Conservation (phyloP, 35 echinoderm and acorn worm species). For the Antedon bifida region DNA sequence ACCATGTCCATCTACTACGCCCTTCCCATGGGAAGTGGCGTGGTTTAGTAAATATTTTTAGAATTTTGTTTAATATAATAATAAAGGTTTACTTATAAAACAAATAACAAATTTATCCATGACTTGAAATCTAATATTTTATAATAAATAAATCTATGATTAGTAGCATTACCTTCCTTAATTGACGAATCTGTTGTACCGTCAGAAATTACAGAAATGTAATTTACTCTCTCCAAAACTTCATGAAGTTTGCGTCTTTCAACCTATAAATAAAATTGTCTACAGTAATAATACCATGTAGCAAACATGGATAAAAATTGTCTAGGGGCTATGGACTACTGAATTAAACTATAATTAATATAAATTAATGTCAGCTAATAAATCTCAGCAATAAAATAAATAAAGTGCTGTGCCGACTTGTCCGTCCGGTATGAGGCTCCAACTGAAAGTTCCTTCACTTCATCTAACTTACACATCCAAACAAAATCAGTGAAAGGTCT, state of each 20-base stretch:
- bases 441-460: background rate
- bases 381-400: background rate
- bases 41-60: too few species aligned
- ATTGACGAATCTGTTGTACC: slow-evolving; percentile 8
- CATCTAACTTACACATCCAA: background rate
- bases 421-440: background rate
- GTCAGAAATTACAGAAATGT: slow-evolving; percentile 27
- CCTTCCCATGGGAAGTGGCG: background rate
- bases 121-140: too few species aligned
- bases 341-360: too few species aligned
- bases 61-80: too few species aligned
- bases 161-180: background rate
- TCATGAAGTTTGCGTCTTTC: slow-evolving; percentile 13
- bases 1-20: background rate
- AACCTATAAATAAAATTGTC: background rate
- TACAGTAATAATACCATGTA: too few species aligned
- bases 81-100: too few species aligned
- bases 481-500: background rate
- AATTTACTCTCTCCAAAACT: slow-evolving; percentile 6
- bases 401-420: background rate
- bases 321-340: too few species aligned
- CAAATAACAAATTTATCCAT: too few species aligned
- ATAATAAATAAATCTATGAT: too few species aligned
- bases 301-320: too few species aligned
- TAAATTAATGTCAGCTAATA: background rate